phyloP scores from a whole-genome alignment of 2,888 invertebrate genomes.

The Lissocephala sabroskyi region DNA sequence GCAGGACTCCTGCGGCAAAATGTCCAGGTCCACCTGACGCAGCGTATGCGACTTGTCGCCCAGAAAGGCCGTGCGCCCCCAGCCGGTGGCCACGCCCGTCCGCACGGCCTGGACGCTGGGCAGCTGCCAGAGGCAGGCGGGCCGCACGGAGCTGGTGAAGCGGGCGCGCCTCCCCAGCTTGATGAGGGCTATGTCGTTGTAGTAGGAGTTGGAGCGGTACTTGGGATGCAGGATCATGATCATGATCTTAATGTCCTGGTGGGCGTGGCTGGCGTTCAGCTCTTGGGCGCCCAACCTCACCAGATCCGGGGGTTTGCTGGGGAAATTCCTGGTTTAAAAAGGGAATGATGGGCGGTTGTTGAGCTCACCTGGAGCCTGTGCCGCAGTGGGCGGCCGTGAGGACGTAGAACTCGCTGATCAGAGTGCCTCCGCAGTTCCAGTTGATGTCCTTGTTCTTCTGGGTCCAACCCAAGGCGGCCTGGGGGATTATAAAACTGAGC shows the following conservation, averaged over 20 bases:
- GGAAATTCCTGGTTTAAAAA: no score
- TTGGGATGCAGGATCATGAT: conserved; percentile 73
- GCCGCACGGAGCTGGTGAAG: conserved; percentile 62
- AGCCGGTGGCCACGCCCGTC: conserved; percentile 67
- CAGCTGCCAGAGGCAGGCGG: conserved; percentile 71
- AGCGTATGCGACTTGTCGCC: conserved; percentile 68
- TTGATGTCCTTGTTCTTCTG: conserved; percentile 47
- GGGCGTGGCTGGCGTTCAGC: conserved; percentile 69
- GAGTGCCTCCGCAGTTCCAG: conserved; percentile 71
- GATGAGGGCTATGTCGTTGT: conserved; percentile 77
- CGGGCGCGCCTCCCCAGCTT: conserved; percentile 66
- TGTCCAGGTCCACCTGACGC: conserved; percentile 69
- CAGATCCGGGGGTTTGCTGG: conserved; percentile 73
- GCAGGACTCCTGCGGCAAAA: conserved; percentile 62
- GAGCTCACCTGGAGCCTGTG: conserved; percentile 56
- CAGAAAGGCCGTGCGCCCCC: conserved; percentile 69
- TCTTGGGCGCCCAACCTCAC: conserved; percentile 75
- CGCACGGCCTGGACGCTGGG: conserved; percentile 49
- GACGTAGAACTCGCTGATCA: conserved; percentile 74
- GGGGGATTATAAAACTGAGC: background rate
- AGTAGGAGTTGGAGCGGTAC: conserved; percentile 74
- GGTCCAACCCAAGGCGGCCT: conserved; percentile 70
- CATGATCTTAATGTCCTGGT: conserved; percentile 72
- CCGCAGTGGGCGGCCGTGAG: conserved; percentile 76
- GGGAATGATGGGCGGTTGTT: conserved; percentile 8